These are phyloP conservation scores for Tachypleus tridentatus DNA, from an alignment of 1,140 invertebrate genomes.

Conservation along the genomic window DNA sequence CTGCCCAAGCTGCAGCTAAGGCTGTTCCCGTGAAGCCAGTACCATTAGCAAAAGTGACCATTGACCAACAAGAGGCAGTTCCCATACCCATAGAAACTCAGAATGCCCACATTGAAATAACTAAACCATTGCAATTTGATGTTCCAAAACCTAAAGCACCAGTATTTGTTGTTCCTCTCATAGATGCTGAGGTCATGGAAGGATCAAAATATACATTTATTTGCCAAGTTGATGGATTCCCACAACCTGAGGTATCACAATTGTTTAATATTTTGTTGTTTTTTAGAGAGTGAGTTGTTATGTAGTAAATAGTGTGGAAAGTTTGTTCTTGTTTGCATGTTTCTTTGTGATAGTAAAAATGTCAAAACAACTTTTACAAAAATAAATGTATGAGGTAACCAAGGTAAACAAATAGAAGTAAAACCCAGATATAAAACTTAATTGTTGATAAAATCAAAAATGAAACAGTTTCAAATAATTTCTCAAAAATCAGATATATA, in stretches of 20 bases:
- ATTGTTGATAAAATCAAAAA: no score
- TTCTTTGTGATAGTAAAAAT: no score
- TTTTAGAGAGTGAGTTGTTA: no score
- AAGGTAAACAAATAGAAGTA: no score
- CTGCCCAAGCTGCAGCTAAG: conserved; percentile 32
- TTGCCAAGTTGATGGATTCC: conserved; percentile 69
- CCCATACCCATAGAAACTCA: conserved; percentile 12
- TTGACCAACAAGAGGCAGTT: not conserved
- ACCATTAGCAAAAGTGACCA: not conserved
- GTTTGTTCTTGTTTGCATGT: no score
- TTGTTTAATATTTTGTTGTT: not conserved
- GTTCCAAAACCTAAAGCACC: conserved; percentile 33
- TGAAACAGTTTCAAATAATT: no score
- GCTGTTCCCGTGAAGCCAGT: conserved; percentile 16
- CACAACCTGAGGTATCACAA: conserved; percentile 44
- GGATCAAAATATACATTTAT: conserved; percentile 69
- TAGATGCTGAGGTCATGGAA: conserved; percentile 57
- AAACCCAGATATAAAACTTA: no score
- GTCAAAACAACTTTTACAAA: no score
- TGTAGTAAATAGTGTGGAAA: no score
- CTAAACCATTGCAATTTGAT: no score
- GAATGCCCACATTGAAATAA: conserved; percentile 15
- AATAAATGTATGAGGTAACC: no score
- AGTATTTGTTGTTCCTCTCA: conserved; percentile 47
- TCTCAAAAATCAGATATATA: no score